Evolutionary conservation across 2,888 invertebrate genomes (phyloP).

Genomic region (Lysandra bellargus): DNA sequence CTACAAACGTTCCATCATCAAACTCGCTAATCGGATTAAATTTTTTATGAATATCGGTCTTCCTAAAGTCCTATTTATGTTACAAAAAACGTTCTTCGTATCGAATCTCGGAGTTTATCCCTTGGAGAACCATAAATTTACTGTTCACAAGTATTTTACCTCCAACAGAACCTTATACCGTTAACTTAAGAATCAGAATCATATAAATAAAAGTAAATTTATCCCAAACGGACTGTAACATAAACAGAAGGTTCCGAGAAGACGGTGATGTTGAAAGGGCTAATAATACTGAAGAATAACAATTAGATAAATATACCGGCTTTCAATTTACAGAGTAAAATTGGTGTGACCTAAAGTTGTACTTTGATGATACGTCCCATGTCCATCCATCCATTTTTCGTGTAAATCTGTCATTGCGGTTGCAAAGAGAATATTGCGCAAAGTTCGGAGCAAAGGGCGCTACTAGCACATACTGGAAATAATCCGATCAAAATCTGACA

Average conservation of each 20-base stretch:
- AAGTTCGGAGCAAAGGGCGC: too few relatives aligned
- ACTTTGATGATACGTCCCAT: too few relatives aligned
- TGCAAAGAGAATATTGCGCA: too few relatives aligned
- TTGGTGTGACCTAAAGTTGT: background rate
- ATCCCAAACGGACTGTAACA: background rate
- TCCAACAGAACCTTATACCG: background rate
- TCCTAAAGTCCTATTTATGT: constrained; percentile 27
- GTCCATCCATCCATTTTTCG: too few relatives aligned
- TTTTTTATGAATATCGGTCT: constrained; percentile 21
- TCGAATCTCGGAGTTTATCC: constrained; percentile 29
- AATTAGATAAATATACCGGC: background rate
- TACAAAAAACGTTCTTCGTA: constrained; percentile 31
- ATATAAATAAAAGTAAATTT: background rate
- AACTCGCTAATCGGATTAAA: constrained; percentile 30
- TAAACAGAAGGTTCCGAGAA: constrained; percentile 28
- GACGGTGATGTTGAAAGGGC: constrained; percentile 17
- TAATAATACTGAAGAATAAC: constrained; percentile 24
- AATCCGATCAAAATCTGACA: too few relatives aligned
- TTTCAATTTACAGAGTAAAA: background rate
- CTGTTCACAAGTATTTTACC: background rate
- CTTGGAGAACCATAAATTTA: constrained; percentile 24
- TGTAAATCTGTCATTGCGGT: too few relatives aligned
- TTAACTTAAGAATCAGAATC: background rate
- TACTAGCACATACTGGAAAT: too few relatives aligned
- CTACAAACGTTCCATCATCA: background rate